Evolutionary conservation across 2,797 vertebrate species (phyloP).

Genomic region (Mus caroli): DNA sequence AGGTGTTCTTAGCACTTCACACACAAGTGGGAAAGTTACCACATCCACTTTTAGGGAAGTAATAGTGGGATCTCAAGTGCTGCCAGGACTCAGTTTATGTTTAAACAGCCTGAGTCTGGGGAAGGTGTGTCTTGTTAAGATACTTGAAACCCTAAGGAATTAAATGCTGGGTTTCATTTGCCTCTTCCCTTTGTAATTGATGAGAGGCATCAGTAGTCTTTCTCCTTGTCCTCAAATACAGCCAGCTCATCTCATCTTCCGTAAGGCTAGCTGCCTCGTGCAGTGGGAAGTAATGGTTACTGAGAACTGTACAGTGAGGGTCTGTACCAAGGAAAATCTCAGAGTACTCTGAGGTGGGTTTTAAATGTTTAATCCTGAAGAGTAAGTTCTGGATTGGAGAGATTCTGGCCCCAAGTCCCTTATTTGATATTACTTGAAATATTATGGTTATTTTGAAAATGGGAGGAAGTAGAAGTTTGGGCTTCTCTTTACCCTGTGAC

Average conservation of each 20-base stretch:
- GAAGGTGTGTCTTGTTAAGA: conserved; percentile 29
- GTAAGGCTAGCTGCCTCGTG: neutral
- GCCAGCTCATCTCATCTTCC: neutral
- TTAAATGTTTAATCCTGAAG: conserved; percentile 39
- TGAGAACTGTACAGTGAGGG: neutral
- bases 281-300: neutral
- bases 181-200: conserved; percentile 56
- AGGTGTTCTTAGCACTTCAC: neutral
- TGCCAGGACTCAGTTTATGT: neutral
- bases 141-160: neutral
- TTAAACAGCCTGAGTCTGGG: neutral
- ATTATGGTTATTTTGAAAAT: conserved; percentile 41
- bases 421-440: conserved; percentile 17
- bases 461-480: conserved; percentile 24
- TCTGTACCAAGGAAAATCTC: conserved; percentile 36
- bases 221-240: neutral
- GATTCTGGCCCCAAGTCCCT: neutral
- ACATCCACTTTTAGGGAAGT: neutral
- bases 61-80: conserved; percentile 31
- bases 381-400: conserved; percentile 20
- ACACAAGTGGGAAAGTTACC: conserved; percentile 28
- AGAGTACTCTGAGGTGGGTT: neutral
- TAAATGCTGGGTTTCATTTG: conserved; percentile 50
- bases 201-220: neutral
- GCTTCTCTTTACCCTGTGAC: neutral